phyloP scores from a whole-genome alignment of 2,797 vertebrate genomes.

The Eulemur mongoz region DNA sequence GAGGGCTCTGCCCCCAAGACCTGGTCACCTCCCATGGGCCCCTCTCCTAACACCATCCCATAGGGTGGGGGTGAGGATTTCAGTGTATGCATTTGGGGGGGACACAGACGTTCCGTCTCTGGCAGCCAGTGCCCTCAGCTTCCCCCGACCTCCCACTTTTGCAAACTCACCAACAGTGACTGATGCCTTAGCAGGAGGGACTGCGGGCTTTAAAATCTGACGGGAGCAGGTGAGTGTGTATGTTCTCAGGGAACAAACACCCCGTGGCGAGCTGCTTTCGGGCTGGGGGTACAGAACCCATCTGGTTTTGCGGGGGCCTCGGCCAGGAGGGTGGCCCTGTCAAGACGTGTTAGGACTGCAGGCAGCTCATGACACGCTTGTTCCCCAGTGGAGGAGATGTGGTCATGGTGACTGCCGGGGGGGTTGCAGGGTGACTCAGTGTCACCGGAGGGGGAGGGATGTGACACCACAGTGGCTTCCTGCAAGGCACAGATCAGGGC shows the following conservation, averaged over 20 bases:
- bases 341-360: rapidly evolving
- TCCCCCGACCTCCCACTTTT: not conserved
- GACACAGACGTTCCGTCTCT: not conserved
- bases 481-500: not conserved
- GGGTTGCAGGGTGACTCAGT: conserved; percentile 54
- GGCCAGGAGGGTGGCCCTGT: not conserved
- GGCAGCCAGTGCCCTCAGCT: not conserved
- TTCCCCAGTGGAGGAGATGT: conserved; percentile 49
- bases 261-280: not conserved
- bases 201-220: not conserved
- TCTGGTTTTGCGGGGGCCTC: not conserved
- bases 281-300: rapidly evolving
- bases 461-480: not conserved
- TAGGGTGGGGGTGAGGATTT: not conserved
- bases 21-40: not conserved
- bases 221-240: rapidly evolving
- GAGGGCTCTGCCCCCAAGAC: not conserved
- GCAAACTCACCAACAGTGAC: not conserved
- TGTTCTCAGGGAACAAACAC: not conserved
- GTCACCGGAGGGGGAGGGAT: not conserved
- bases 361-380: not conserved
- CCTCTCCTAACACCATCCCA: not conserved
- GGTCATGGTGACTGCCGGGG: conserved; percentile 12
- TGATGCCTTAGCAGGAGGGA: not conserved
- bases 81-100: not conserved